Evolutionary conservation across 1,140 invertebrate species (phyloP).

Genomic region (Temnothorax curvispinosus): DNA sequence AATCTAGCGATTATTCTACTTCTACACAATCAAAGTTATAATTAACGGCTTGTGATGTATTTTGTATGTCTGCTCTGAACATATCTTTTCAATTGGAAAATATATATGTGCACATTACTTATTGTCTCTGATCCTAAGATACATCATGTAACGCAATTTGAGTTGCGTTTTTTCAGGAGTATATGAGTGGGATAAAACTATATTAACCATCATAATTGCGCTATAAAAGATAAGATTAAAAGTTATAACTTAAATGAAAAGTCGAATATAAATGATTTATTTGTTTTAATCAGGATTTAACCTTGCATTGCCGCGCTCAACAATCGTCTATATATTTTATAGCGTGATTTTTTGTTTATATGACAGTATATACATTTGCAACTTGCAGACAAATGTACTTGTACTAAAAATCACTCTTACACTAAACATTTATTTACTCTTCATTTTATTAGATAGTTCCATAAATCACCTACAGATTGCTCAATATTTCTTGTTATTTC

Average conservation of each 20-base stretch:
- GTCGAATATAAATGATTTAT: neutral
- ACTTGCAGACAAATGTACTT: neutral
- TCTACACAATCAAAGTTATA: slow-evolving; percentile 17
- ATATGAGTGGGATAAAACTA: neutral
- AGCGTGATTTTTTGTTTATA: neutral
- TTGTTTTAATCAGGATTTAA: neutral
- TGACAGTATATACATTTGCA: neutral
- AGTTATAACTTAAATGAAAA: slow-evolving; percentile 1
- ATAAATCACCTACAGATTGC: neutral
- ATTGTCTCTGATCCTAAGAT: slow-evolving; percentile 27
- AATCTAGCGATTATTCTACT: slow-evolving; percentile 48
- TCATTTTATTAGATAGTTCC: neutral
- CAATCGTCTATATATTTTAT: neutral
- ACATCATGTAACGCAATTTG: neutral
- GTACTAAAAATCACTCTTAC: neutral
- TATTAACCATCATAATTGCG: neutral
- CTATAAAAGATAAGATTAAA: slow-evolving; percentile 1
- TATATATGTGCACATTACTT: slow-evolving; percentile 62
- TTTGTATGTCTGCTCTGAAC: slow-evolving; percentile 46
- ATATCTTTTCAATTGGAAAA: slow-evolving; percentile 61
- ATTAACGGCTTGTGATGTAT: slow-evolving; percentile 32
- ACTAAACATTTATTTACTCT: neutral
- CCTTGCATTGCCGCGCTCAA: neutral
- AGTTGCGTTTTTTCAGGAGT: neutral
- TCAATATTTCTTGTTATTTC: slow-evolving; percentile 3